Percentiles rank a stretch among this genome's conserved stretches.
These are phyloP conservation scores for Propithecus coquereli DNA, from an alignment of 2,113 vertebrate genomes.

Conservation along the genomic window DNA sequence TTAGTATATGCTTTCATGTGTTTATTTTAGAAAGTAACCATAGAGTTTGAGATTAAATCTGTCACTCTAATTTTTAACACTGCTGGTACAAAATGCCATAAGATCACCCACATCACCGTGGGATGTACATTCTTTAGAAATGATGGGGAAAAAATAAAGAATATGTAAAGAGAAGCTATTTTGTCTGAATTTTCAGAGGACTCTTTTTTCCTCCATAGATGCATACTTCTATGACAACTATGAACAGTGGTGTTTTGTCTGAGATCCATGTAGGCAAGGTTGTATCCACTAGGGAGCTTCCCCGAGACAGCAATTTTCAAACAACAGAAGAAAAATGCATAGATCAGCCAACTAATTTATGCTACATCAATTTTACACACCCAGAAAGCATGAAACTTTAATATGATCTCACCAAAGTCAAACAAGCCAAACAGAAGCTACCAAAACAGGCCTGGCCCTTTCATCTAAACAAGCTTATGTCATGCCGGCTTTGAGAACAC, in stretches of 20 bases:
- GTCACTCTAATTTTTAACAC: conserved; percentile 37
- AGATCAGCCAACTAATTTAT: conserved; percentile 61
- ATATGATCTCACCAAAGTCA: conserved; percentile 66
- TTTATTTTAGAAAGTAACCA: conserved; percentile 63
- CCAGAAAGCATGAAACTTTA: conserved; percentile 55
- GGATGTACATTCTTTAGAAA: conserved; percentile 54
- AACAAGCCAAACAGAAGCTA: conserved; percentile 64
- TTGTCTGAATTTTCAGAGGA: conserved; percentile 44
- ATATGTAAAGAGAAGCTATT: conserved; percentile 45
- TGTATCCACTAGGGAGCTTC: conserved; percentile 46
- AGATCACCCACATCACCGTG: conserved; percentile 13
- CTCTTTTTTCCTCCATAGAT: neutral
- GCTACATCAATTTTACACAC: conserved; percentile 59
- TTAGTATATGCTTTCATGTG: neutral
- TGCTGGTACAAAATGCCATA: conserved; percentile 33
- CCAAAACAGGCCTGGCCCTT: conserved; percentile 59
- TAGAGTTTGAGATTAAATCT: conserved; percentile 7
- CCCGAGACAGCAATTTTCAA: conserved; percentile 58
- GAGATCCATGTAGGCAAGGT: neutral
- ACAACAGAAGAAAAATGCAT: conserved; percentile 58
- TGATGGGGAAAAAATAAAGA: neutral
- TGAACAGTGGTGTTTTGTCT: conserved; percentile 41
- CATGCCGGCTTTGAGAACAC: conserved; percentile 37
- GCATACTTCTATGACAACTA: conserved; percentile 43
- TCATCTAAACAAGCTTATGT: conserved; percentile 73